Conservation (phyloP, 2,113 vertebrate genomes). For the Tiliqua scincoides region DNA sequence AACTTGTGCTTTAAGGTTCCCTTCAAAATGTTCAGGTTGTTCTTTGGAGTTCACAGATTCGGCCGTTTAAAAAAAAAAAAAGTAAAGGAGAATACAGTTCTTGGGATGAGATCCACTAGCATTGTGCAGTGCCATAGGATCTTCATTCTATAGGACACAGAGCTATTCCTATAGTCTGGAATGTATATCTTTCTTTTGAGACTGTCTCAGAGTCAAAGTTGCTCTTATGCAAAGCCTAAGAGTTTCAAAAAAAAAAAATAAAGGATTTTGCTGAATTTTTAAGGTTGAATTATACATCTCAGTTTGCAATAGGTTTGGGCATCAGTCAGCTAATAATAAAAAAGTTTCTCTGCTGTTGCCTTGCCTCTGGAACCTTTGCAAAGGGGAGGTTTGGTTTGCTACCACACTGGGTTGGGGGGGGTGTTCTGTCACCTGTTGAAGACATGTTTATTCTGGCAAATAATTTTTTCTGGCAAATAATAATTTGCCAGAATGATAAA, state of each 20-base stretch:
- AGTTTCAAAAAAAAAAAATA: conserved; percentile 56
- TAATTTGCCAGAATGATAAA: no score
- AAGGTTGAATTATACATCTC: conserved; percentile 7
- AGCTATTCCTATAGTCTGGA: conserved; percentile 14
- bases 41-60: conserved; percentile 42
- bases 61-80: conserved; percentile 19
- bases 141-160: background rate
- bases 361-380: no score
- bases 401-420: no score
- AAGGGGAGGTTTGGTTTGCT: no score
- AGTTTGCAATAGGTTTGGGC: background rate
- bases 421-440: no score
- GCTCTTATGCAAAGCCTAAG: conserved; percentile 23
- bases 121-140: conserved; percentile 1
- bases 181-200: conserved; percentile 16
- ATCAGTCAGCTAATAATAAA: background rate
- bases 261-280: conserved; percentile 46
- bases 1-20: conserved; percentile 32
- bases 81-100: accelerated
- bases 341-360: no score
- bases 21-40: background rate
- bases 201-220: conserved; percentile 1
- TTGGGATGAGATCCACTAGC: conserved; percentile 15
- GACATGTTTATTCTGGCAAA: no score
- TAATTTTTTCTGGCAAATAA: no score